A percentile compares a stretch with the other conserved stretches of the same genome.
Conservation (phyloP, 2,113 vertebrate species). For the Rhineura floridana region DNA sequence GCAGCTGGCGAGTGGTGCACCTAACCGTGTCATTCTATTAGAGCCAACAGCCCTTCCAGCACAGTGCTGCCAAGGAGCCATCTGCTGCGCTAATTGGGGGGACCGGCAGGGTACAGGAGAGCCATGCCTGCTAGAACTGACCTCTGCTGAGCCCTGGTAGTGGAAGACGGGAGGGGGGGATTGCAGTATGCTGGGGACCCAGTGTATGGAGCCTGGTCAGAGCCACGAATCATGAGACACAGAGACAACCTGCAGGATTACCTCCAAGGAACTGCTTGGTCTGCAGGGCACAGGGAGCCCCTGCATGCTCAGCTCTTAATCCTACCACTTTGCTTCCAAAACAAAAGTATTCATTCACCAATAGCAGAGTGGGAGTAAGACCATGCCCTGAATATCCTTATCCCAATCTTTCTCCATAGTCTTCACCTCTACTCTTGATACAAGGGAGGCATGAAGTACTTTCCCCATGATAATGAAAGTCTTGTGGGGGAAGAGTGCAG, state of each 20-base stretch:
- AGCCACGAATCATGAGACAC: background rate
- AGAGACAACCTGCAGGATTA: background rate
- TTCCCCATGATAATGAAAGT: background rate
- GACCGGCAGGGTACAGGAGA: background rate
- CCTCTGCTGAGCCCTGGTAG: background rate
- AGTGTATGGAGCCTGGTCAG: background rate
- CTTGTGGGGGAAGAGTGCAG: background rate
- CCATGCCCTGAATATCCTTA: background rate
- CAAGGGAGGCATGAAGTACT: background rate
- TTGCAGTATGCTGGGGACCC: too few species aligned
- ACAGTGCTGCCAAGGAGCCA: slow-evolving; percentile 67
- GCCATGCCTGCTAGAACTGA: background rate
- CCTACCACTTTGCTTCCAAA: background rate
- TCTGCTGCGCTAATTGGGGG: slow-evolving; percentile 59
- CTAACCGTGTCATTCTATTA: slow-evolving; percentile 76
- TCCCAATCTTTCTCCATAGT: background rate
- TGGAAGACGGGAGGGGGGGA: background rate
- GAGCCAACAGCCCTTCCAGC: slow-evolving; percentile 55
- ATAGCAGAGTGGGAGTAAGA: background rate
- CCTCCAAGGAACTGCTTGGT: background rate
- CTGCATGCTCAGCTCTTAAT: background rate
- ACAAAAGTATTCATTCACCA: background rate
- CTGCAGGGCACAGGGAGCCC: background rate
- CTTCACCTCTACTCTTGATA: background rate
- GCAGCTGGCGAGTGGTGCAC: slow-evolving; percentile 69